These are phyloP conservation scores for Chinchilla lanigera DNA, from an alignment of 2,113 vertebrate species.

Conservation along the genomic window DNA sequence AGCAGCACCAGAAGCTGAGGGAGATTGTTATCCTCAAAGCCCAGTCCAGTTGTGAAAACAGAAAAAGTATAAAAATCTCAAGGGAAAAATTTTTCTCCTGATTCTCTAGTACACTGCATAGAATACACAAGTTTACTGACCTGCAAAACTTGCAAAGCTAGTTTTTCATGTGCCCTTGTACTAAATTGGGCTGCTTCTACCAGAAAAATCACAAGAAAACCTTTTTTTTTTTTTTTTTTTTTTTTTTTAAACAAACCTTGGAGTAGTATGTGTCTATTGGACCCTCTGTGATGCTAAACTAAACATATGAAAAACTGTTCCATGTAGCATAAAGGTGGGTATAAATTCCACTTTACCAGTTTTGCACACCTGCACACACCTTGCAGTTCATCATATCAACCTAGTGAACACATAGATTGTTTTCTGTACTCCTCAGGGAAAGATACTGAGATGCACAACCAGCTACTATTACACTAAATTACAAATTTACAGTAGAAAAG, in stretches of 20 bases:
- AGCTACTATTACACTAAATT: background rate
- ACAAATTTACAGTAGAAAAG: background rate
- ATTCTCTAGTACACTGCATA: background rate
- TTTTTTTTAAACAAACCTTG: background rate
- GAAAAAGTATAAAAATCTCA: background rate
- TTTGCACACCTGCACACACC: background rate
- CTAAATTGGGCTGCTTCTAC: background rate
- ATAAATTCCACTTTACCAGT: background rate
- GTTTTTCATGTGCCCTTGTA: background rate
- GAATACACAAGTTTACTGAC: background rate
- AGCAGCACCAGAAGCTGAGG: background rate
- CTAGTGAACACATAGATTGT: background rate
- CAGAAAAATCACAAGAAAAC: background rate
- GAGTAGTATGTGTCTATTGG: background rate
- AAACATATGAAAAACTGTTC: background rate
- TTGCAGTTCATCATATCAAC: background rate
- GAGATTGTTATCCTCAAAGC: background rate
- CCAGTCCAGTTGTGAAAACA: background rate
- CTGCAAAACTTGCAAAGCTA: background rate
- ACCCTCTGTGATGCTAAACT: background rate
- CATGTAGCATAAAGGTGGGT: background rate
- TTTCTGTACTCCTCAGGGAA: background rate
- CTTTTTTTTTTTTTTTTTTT: background rate
- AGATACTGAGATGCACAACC: background rate
- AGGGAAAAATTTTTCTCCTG: background rate